Evolutionary conservation across 1,140 invertebrate species (phyloP), one percentile per base, ranked within the genome.

Genomic region (Scaptomyza graminum): DNA sequence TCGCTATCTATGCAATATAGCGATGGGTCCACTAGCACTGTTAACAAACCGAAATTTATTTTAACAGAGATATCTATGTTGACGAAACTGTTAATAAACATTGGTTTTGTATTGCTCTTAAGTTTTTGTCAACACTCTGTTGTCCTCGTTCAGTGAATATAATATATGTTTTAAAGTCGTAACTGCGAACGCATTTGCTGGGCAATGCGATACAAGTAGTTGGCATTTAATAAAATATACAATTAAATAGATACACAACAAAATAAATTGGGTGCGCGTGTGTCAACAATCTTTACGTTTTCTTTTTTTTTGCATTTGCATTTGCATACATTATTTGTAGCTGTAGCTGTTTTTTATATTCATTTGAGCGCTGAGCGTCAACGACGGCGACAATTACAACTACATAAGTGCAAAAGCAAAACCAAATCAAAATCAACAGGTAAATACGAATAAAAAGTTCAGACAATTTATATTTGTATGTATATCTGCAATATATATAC

Each of bases 91-190:
- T 57, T 71, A 57, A 39, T 44, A 56, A 71, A 65, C 62, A 65
- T 71, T 28, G 16, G 28, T 43, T 34, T 41, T 64, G 31, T 64
- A 52, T 70, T 64, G 52, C 61, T 55, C 67, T 65, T 8, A 71
- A 71, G 62, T 71, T 71, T 66, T 66, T 66, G 68, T 71, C 68
- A 71, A 71, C 68, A 71, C 62, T 71, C 28, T 47, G 62, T 22
- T 55, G 67, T 66, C 54, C 62, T 52, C 54, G 16, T 43, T 59
- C 28, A 51, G 49, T 34, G 62, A 51, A 61, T 44, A 44, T 52
- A 18, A 44, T 52, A 18, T 44, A 39, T 41, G 57, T 51, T 59
- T 71, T 57, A 41, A 41, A 55, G 55, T 55, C 60, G 59, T 5
- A 39, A 56, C 28, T 50, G 16, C 15, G 46, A 57, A 55, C 61